Conservation (phyloP, 1,140 invertebrate genomes). For the Philotrypesis tridentata region DNA sequence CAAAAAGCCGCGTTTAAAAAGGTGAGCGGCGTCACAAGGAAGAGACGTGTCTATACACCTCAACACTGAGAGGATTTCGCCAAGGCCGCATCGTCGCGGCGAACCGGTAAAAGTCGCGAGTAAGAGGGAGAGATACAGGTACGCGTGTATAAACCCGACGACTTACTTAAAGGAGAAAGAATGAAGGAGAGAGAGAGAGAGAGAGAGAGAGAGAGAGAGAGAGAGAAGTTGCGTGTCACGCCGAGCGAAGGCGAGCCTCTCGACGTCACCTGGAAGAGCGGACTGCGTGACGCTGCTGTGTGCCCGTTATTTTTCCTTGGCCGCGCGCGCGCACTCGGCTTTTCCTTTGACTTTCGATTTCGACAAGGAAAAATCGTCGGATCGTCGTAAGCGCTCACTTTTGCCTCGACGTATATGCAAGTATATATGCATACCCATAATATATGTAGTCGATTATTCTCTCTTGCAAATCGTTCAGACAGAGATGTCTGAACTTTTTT, state of each 20-base stretch:
- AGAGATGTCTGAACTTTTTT: no score
- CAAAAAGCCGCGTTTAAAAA: background rate
- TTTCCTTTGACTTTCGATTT: slow-evolving; percentile 28
- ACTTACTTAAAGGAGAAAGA: background rate
- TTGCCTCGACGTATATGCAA: no score
- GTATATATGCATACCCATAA: no score
- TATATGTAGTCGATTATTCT: no score
- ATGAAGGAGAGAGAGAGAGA: no score
- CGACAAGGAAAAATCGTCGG: no score
- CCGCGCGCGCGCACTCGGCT: background rate
- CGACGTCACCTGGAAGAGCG: slow-evolving; percentile 23
- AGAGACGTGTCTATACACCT: background rate
- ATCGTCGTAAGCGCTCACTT: no score
- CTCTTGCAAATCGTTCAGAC: no score
- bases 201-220: no score
- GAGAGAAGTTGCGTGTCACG: slow-evolving; percentile 39
- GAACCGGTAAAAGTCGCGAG: slow-evolving; percentile 40
- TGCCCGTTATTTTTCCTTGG: slow-evolving; percentile 39
- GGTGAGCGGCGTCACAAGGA: background rate
- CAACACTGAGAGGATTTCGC: background rate
- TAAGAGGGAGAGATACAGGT: background rate
- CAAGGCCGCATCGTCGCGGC: slow-evolving; percentile 29
- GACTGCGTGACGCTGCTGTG: slow-evolving; percentile 12
- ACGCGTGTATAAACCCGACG: background rate
- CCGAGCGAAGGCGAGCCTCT: slow-evolving; percentile 1